Conservation (phyloP, 1,140 invertebrate species). For the Pogonus chalceus region DNA sequence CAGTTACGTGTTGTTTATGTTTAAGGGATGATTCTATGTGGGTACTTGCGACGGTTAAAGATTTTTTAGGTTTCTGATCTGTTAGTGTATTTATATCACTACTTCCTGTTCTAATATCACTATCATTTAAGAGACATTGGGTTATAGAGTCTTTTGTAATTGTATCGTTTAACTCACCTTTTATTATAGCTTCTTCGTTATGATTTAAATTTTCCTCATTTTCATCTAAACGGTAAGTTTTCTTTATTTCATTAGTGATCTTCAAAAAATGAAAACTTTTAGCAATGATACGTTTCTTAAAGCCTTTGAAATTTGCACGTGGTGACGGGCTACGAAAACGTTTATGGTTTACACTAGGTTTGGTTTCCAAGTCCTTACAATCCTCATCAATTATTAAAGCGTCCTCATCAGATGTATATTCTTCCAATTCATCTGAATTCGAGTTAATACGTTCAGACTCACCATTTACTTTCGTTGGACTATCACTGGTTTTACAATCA, state of each 20-base stretch:
- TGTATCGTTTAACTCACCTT: background rate
- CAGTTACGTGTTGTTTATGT: too few species aligned
- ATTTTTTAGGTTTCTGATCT: constrained; percentile 6
- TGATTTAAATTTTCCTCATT: background rate
- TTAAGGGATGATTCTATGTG: background rate
- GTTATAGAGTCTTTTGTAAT: background rate
- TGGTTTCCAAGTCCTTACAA: constrained; percentile 18
- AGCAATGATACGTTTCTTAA: constrained; percentile 30
- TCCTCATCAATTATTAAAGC: constrained; percentile 31
- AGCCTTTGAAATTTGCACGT: constrained; percentile 29
- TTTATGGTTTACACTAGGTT: constrained; percentile 15
- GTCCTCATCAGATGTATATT: constrained; percentile 31
- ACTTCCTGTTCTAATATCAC: background rate
- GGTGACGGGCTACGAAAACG: constrained; percentile 14
- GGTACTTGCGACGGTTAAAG: constrained; percentile 1
- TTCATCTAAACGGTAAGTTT: background rate
- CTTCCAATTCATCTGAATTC: constrained; percentile 15
- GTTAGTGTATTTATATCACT: background rate
- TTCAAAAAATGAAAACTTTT: background rate
- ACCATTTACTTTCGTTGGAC: constrained; percentile 26
- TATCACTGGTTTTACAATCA: background rate
- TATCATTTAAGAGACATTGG: background rate
- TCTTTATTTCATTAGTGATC: background rate
- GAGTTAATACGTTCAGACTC: constrained; percentile 25
- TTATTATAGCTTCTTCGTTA: background rate